Evolutionary conservation across 2,888 invertebrate species (phyloP).

Genomic region (Euzetes globulus): DNA sequence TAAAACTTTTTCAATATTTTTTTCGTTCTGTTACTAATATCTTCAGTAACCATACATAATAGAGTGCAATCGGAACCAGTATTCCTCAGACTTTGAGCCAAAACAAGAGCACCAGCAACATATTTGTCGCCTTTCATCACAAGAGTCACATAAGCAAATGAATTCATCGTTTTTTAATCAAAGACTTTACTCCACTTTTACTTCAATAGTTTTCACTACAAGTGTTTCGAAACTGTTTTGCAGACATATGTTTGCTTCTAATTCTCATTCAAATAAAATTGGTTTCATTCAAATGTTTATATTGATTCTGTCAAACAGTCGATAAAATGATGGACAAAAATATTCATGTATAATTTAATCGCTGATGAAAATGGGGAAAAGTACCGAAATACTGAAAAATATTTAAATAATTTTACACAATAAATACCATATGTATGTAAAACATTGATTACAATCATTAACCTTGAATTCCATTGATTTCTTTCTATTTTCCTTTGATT

Average conservation of each 20-base stretch:
- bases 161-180: neutral
- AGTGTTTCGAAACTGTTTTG: neutral
- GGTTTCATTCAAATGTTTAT: no score
- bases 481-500: no score
- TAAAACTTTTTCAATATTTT: constrained; percentile 10
- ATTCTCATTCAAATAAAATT: neutral
- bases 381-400: no score
- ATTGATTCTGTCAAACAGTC: no score
- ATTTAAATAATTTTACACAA: no score
- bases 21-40: neutral
- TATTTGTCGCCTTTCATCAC: constrained; percentile 18
- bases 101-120: constrained; percentile 19
- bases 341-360: no score
- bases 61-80: neutral
- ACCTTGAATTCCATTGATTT: no score
- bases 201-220: neutral
- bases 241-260: neutral
- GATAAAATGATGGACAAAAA: no score
- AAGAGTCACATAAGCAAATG: constrained; percentile 4
- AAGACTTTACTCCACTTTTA: neutral
- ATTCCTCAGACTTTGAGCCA: neutral
- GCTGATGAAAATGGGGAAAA: no score
- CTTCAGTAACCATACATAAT: constrained; percentile 10
- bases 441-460: no score
- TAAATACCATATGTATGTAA: no score